Evolutionary conservation across 2,797 vertebrate genomes (phyloP).

Genomic region (Eleutherodactylus coqui): DNA sequence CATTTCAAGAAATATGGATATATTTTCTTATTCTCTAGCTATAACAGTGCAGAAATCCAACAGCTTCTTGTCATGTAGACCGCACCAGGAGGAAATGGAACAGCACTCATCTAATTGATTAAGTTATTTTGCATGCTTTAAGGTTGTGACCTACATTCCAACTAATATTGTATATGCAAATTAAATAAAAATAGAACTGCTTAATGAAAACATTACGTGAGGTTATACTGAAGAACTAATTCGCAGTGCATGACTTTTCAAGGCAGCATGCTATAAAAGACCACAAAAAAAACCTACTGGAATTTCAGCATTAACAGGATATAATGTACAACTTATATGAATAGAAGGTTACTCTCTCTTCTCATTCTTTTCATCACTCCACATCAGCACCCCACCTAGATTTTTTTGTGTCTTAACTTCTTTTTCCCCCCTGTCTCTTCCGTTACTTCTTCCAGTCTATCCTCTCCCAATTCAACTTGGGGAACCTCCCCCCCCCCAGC

Average conservation of each 20-base stretch:
- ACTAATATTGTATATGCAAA: slow-evolving; percentile 33
- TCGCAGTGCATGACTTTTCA: background rate
- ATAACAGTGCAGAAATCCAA: background rate
- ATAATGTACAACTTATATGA: background rate
- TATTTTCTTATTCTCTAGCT: background rate
- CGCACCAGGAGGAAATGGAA: slow-evolving; percentile 27
- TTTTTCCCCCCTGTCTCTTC: background rate
- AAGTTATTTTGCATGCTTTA: slow-evolving; percentile 40
- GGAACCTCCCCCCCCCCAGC: no score
- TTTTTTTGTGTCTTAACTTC: no score
- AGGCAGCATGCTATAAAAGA: background rate
- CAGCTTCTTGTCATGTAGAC: slow-evolving; percentile 11
- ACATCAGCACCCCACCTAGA: background rate
- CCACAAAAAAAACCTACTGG: background rate
- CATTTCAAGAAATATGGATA: background rate
- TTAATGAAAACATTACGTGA: slow-evolving; percentile 34
- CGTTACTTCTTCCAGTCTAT: background rate
- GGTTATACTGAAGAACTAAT: slow-evolving; percentile 23
- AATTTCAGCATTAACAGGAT: background rate
- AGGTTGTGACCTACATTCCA: slow-evolving; percentile 41
- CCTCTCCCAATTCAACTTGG: no score
- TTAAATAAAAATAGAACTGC: slow-evolving; percentile 29
- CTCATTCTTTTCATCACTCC: background rate
- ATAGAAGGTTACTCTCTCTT: background rate
- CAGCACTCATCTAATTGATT: slow-evolving; percentile 42